Base-by-base conservation (phyloP, 2,888 invertebrate species). In the Volucella zonaria region DNA sequence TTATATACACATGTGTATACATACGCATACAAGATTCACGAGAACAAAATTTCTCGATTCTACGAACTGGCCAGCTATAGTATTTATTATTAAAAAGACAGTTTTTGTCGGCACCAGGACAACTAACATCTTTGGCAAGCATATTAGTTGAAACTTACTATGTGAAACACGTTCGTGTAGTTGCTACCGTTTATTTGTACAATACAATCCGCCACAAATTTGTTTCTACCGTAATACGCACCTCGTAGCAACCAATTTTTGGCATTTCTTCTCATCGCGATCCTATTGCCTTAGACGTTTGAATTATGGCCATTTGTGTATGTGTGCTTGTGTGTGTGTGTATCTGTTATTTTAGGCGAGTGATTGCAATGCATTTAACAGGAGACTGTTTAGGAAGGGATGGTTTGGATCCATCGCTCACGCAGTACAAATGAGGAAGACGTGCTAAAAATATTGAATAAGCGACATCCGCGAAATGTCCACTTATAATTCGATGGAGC, bases 391-490 rank as follows among this genome's bases (percentile, higher is more conserved):
- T 15, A n/a, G 6, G 11, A 15, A 23, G 42, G 43, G 38, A 49
- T 31, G 42, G 15, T 61, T 42, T 15, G n/a, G 31, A 12, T 15
- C 12, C 18, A 59, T 15, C 14, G 8, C 40, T 18, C 58, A 66
- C 47, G 23, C 23, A 49, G 23, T 64, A 59, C 82, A 79, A 59
- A 79, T 70, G 79, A 40, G 61, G 45, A 68, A 56, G 66, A 83
- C 82, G 82, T 83, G 82, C 66, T 10, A 12, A 66, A 83, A 83
- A 83, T 83, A 79, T 79, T 70, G 64, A 83, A 83, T 70, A 75
- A 75, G 1, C 45, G 52, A 58, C 9, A 10, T 18, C 15, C 14
- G 23, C 10, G 51, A 14, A 45, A 15, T 42, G 47, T 49, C 74
- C 68, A 70, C 75, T 83, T 70, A 83, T 83, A 74, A 75, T 66